These are phyloP conservation scores for Propithecus deckenii DNA, from an alignment of 2,797 vertebrate species.

Conservation along the genomic window DNA sequence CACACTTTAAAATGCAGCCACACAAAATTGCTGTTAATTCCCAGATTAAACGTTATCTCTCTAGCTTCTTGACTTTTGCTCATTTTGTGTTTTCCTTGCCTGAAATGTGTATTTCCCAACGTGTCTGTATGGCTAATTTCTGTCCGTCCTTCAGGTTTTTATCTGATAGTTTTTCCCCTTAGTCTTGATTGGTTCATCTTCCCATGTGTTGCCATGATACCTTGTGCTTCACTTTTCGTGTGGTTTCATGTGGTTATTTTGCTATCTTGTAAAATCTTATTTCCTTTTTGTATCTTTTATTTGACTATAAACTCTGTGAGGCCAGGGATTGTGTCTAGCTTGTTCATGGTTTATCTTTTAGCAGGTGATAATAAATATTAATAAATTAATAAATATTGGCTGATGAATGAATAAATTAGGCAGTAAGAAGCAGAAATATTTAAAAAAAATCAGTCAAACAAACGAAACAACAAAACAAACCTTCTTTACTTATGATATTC, in stretches of 20 bases:
- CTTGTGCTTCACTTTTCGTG: neutral
- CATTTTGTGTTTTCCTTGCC: neutral
- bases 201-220: neutral
- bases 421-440: neutral
- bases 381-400: neutral
- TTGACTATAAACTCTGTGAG: neutral
- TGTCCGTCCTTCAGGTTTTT: neutral
- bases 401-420: neutral
- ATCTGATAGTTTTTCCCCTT: neutral
- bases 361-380: neutral
- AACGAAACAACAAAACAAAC: neutral
- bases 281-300: neutral
- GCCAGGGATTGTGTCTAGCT: neutral
- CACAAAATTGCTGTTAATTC: neutral
- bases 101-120: neutral
- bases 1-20: neutral
- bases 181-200: neutral
- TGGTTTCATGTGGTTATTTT: neutral
- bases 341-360: neutral
- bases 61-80: neutral
- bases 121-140: neutral
- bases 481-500: neutral
- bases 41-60: neutral
- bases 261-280: neutral
- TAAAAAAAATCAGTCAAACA: conserved; percentile 3